Evolutionary conservation across 2,888 invertebrate genomes (phyloP).

Genomic region (Agrotis puta): DNA sequence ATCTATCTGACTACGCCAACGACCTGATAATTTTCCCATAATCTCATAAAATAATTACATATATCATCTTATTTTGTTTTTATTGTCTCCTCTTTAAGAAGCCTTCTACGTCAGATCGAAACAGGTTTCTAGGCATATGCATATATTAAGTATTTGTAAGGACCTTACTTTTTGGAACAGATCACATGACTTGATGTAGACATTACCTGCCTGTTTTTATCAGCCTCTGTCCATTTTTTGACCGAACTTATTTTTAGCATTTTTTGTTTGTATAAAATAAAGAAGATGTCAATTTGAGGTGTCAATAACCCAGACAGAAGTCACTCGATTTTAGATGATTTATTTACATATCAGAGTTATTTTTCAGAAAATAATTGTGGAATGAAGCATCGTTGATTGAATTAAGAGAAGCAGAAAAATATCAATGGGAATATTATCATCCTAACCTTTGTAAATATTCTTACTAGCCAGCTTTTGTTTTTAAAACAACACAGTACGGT

Average conservation of each 20-base stretch:
- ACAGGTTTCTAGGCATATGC: slow-evolving; percentile 29
- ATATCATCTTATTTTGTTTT: slow-evolving; percentile 15
- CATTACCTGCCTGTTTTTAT: slow-evolving; percentile 30
- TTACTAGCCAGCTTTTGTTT: too few relatives aligned
- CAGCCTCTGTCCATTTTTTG: slow-evolving; percentile 1
- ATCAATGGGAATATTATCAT: too few relatives aligned
- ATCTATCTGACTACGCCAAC: not conserved
- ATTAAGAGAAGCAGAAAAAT: not conserved
- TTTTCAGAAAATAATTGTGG: not conserved
- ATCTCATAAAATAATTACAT: not conserved
- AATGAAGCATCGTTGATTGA: not conserved
- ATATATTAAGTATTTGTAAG: not conserved
- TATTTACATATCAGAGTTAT: not conserved
- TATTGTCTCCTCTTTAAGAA: not conserved
- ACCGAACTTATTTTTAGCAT: slow-evolving; percentile 18
- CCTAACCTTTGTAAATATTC: too few relatives aligned
- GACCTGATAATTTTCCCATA: slow-evolving; percentile 2
- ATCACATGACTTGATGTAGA: slow-evolving; percentile 24
- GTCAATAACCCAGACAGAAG: slow-evolving; percentile 5
- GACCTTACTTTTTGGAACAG: slow-evolving; percentile 32
- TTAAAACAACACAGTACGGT: too few relatives aligned
- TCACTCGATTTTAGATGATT: not conserved
- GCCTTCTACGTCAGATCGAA: slow-evolving; percentile 22
- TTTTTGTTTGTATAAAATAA: slow-evolving; percentile 15
- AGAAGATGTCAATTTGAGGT: slow-evolving; percentile 6